Evolutionary conservation across 2,888 invertebrate genomes (phyloP), one percentile per base, ranked within the genome.

Genomic region (Silvanus unidentatus): DNA sequence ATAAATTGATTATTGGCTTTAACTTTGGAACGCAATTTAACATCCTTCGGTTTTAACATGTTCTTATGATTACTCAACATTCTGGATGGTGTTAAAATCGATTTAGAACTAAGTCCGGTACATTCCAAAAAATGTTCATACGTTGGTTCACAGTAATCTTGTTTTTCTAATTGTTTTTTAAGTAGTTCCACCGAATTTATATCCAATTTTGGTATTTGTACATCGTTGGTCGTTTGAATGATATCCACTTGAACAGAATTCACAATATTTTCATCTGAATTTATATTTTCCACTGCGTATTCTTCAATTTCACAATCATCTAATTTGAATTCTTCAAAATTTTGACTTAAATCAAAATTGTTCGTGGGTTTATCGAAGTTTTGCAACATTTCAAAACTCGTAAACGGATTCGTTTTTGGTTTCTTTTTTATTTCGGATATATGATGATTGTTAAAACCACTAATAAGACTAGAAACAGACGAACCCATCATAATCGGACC

Each of bases 121-220:
- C 84, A 81, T 68, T 88, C 88, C 40, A 88, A 72, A 65, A 88
- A 88, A 65, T 84, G 81, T 69, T 88, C 87, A 60, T 87, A 88
- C 13, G 77, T 66, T 64, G 77, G 58, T 70, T 74, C 63, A 50
- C 54, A 48, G 34, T 39, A 48, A 53, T 76, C 77, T 34, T 78
- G 76, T 15, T 60, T 42, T 45, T 65, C 66, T 35, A 69, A 48
- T 42, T 69, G 70, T 47, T 64, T 65, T 39, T 65, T 69, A 16
- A 71, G 49, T 36, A 68, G 53, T 30, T 70, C 66, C 12, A 70
- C 52, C 0, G 67, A 64, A 14, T 55, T 62, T 27, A 47, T 47
- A 47, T 65, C 68, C 29, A 68, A 47, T 40, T 52, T 54, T 16
- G 68, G 66, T 2, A 58, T 43, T 35, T 45, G 43, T n/a, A 54